Base-by-base conservation (phyloP, 2,797 vertebrate genomes). In the Oreochromis mossambicus region DNA sequence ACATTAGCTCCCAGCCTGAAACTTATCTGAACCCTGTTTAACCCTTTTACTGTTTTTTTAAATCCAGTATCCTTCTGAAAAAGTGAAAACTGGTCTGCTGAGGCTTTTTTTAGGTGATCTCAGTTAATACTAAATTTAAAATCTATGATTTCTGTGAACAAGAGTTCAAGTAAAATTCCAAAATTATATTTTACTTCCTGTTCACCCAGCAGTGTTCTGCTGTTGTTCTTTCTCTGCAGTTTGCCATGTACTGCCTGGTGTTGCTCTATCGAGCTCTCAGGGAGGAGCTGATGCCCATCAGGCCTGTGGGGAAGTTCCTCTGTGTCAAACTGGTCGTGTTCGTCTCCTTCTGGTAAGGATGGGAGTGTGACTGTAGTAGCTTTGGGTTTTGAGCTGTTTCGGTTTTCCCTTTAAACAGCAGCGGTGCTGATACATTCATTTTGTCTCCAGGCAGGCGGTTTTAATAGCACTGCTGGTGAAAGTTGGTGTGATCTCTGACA, bases 281-380 rank as follows among this genome's bases (percentile, higher is more conserved):
- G 85, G 97, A 99, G 82, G 98, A 99, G 87, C 92, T 99, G 88
- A 97, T 96, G 73, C 98, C 98, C 55, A 98, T 99, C 94, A 97
- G 96, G 79, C 98, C 98, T 6, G 97, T 98, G 89, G 98, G 98
- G 48, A 99, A 99, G 91, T 99, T 99, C 93, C 96, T 99, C 32
- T 99, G 98, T 88, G 98, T 99, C 93, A 99, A 99, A 93, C 96
- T 99, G 93, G 98, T 99, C 2, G 98, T 99, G 84, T 99, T 99
- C 86, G 98, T 98, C 90, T 99, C 98, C 32, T 99, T 99, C 94
- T 99, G 98, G 98, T 99, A 94, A 97, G 88, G 11, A 55, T 3
- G 7, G 21, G 41, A 21, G 38, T 38, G 6, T 2, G 19, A 56
- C 41, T 50, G 11, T n/a, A 34, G 7, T 48, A 32, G 15, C 70